phyloP scores from a whole-genome alignment of 1,140 invertebrate species.

The Teleopsis dalmanni region DNA sequence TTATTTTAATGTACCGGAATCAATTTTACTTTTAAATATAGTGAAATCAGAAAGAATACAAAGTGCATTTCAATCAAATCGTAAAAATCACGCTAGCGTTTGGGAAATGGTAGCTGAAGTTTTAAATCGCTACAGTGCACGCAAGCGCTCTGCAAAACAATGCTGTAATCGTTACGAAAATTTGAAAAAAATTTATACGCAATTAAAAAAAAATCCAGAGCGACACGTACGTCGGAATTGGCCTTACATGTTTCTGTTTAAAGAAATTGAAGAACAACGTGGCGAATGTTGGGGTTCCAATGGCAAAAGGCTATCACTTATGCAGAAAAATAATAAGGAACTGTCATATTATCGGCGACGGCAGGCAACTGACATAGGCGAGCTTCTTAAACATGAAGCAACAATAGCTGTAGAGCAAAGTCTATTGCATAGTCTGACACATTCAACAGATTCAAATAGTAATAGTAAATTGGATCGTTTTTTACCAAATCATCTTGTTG shows the following conservation, averaged over 20 bases:
- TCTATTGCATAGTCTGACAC: conserved; percentile 28
- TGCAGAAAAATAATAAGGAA: conserved; percentile 37
- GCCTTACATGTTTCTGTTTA: conserved; percentile 43
- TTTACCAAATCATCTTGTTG: conserved; percentile 40
- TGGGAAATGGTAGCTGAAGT: conserved; percentile 44
- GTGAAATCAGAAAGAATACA: conserved; percentile 41
- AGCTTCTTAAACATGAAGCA: conserved; percentile 27
- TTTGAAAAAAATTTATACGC: conserved; percentile 41
- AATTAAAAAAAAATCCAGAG: conserved; percentile 41
- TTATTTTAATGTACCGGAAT: conserved; percentile 42
- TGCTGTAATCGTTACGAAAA: conserved; percentile 43
- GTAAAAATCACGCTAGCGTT: conserved; percentile 41
- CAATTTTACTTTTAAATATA: conserved; percentile 38
- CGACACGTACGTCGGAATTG: conserved; percentile 40
- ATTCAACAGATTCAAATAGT: conserved; percentile 41
- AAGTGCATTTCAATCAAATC: conserved; percentile 42
- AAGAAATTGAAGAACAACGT: conserved; percentile 41
- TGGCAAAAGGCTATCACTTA: conserved; percentile 32
- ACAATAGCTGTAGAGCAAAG: conserved; percentile 21
- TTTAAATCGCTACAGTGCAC: conserved; percentile 35
- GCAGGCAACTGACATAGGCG: conserved; percentile 32
- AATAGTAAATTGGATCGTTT: conserved; percentile 37
- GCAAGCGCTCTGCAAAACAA: conserved; percentile 38
- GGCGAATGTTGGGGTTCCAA: conserved; percentile 42
- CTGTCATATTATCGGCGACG: conserved; percentile 36